phyloP scores from a whole-genome alignment of 2,797 vertebrate species.

The Sebastes steindachneri region DNA sequence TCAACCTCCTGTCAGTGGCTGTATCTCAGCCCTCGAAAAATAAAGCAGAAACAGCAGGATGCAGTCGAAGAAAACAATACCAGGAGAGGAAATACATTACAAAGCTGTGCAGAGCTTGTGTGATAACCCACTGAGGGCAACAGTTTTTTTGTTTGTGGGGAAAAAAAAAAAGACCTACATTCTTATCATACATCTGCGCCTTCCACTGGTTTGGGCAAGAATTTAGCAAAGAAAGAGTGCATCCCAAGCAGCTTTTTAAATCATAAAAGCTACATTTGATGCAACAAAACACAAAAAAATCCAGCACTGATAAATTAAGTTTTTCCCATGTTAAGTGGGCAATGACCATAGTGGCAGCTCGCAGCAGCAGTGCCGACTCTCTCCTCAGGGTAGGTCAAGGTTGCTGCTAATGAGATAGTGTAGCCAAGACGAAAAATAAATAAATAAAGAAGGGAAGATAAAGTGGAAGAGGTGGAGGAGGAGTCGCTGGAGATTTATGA shows the following conservation, averaged over 20 bases:
- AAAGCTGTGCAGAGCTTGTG: conserved; percentile 9
- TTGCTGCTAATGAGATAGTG: conserved; percentile 62
- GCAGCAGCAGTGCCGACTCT: conserved; percentile 16
- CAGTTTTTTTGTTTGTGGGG: background rate
- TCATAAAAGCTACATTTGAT: conserved; percentile 13
- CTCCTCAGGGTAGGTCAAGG: conserved; percentile 61
- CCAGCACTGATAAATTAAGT: background rate
- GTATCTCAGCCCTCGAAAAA: conserved; percentile 12
- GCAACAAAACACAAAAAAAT: background rate
- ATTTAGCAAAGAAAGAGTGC: background rate
- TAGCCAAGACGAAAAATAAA: background rate
- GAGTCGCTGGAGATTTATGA: conserved; percentile 52
- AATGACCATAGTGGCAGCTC: conserved; percentile 27
- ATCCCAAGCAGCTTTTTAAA: conserved; percentile 1
- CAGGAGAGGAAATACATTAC: conserved; percentile 29
- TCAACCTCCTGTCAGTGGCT: conserved; percentile 14
- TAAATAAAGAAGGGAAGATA: conserved; percentile 25
- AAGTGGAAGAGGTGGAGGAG: conserved; percentile 24
- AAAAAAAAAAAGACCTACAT: background rate
- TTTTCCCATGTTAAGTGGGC: conserved; percentile 1
- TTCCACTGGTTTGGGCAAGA: background rate
- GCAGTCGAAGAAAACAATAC: conserved; percentile 33
- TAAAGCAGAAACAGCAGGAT: conserved; percentile 4
- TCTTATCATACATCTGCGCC: background rate
- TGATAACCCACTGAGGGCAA: conserved; percentile 22